A percentile compares a stretch with the other conserved stretches of the same genome.
Evolutionary conservation across 92 coral and sea anemone genomes (phyloP).

Genomic region (Epizoanthus fatuus): DNA sequence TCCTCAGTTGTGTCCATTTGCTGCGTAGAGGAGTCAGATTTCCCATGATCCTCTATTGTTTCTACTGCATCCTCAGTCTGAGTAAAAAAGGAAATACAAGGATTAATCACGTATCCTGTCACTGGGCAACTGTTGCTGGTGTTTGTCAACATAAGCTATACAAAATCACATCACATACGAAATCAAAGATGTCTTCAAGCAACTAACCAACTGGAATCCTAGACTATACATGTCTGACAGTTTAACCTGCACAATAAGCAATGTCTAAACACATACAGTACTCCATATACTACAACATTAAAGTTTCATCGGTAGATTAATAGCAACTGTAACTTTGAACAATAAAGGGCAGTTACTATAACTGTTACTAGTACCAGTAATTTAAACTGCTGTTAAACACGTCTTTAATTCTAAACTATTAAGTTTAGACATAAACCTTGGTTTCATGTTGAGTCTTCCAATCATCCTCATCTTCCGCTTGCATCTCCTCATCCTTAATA

Average conservation of each 20-base stretch:
- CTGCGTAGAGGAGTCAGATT: slow-evolving; percentile 65
- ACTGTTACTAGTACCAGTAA: too few species aligned
- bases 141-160: background rate
- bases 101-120: background rate
- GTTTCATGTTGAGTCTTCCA: slow-evolving; percentile 87
- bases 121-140: background rate
- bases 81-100: background rate
- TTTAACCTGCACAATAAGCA: too few species aligned
- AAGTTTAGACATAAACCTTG: slow-evolving; percentile 60
- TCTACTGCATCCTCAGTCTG: slow-evolving; percentile 74
- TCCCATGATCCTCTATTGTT: slow-evolving; percentile 78
- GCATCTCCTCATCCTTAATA: slow-evolving; percentile 41
- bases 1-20: slow-evolving; percentile 61
- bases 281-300: too few species aligned
- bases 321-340: background rate
- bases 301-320: background rate
- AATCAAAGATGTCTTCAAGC: too few species aligned
- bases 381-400: background rate
- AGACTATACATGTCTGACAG: too few species aligned
- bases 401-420: background rate
- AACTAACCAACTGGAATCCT: background rate
- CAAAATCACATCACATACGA: background rate
- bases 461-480: slow-evolving; percentile 62
- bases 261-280: too few species aligned
- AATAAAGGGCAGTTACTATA: background rate